Evolutionary conservation across 2,888 invertebrate species (phyloP), one percentile per base, ranked within the genome.

Genomic region (Clanis bilineata): DNA sequence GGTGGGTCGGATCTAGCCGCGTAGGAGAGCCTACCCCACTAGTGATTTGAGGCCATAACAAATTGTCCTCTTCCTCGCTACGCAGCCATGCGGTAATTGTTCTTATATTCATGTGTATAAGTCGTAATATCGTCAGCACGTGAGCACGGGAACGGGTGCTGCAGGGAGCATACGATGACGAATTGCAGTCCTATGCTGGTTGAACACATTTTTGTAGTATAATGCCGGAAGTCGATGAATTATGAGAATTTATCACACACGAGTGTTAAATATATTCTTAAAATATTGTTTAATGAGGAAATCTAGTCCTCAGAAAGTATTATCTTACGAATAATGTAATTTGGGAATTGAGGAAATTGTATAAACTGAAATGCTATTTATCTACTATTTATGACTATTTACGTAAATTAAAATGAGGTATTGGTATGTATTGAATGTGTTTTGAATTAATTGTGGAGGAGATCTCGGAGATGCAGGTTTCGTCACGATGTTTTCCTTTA

Each of bases 21-120:
- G 86, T 85, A 85, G 86, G 86, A 82, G 83, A 85, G 79, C 83
- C 87, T 86, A 85, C 90, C 90, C 90, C 83, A 84, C 83, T 80
- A 83, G 78, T 81, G 87, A 89, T 92, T 91, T 90, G 90, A 91
- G 91, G 91, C 88, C 91, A 86, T 75, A 73, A 77, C 85, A 90
- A 92, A 91, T 91, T 89, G 90, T 79, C 69, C 80, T 80, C 90
- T 88, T 92, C 92, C 91, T 90, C 83, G 72, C 85, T 65, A 64
- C 64, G 68, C 68, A 67, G 74, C 72, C 76, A 74, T 62, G 64
- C 77, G 71, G 88, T 86, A 85, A 83, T 81, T 84, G 79, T 77
- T 78, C 81, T 72, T 90, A 86, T 84, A 71, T 70, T 74, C 76
- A 74, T 70, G 66, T 64, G 64, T 62, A 80, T 80, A 91, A 82